A percentile compares a stretch with the other conserved stretches of the same genome.
These are phyloP conservation scores for Meiosimyza platycephala DNA, from an alignment of 2,888 invertebrate genomes.

Conservation along the genomic window DNA sequence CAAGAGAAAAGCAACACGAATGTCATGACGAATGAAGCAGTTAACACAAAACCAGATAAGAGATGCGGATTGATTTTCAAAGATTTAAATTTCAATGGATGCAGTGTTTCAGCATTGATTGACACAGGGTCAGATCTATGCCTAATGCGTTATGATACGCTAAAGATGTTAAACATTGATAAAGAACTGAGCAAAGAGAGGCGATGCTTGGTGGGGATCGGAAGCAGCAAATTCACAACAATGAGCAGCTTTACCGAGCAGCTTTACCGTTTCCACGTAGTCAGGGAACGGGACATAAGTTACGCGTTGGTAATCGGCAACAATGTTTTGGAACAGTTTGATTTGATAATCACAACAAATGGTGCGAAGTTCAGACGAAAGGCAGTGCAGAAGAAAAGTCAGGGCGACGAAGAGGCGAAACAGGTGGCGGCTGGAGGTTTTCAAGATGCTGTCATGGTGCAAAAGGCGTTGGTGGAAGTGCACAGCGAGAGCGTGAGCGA, in stretches of 20 bases:
- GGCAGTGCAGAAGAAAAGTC: background rate
- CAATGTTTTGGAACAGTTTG: background rate
- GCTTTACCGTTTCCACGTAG: constrained; percentile 16
- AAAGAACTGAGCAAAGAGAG: constrained; percentile 11
- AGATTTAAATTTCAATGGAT: no score
- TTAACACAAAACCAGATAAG: no score
- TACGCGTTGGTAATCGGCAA: constrained; percentile 20
- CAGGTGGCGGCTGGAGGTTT: no score
- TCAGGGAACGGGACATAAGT: constrained; percentile 23
- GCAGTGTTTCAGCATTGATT: no score
- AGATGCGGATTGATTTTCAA: no score
- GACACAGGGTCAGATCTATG: constrained; percentile 24
- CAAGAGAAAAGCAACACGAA: no score
- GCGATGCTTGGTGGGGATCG: constrained; percentile 10
- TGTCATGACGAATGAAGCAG: no score
- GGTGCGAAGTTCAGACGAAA: constrained; percentile 10
- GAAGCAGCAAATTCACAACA: constrained; percentile 23
- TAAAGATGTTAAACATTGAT: constrained; percentile 11
- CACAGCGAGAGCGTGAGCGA: no score
- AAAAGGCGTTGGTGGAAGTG: no score
- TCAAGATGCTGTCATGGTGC: no score
- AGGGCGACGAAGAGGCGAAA: no score
- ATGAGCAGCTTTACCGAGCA: constrained; percentile 24
- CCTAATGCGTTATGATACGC: constrained; percentile 29
- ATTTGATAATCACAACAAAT: background rate